phyloP scores from a whole-genome alignment of 2,888 invertebrate genomes.

The Ectemnius lituratus region DNA sequence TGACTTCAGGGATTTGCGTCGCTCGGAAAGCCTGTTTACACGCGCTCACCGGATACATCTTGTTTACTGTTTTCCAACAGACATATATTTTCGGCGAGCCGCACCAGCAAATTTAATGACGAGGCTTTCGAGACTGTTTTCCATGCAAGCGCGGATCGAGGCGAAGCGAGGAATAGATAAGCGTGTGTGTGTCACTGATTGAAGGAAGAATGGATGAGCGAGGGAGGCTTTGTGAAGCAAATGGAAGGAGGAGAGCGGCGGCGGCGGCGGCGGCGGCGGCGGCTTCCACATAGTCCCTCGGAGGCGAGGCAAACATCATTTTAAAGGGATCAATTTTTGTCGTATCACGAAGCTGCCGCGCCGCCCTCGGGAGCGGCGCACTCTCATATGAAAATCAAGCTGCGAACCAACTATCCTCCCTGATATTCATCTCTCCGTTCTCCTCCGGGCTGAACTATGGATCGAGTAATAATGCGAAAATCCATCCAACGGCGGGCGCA shows the following conservation, averaged over 20 bases:
- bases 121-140: no score
- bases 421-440: constrained; percentile 31
- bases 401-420: neutral
- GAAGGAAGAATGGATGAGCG: constrained; percentile 16
- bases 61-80: no score
- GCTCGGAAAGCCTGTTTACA: no score
- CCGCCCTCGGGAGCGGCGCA: neutral
- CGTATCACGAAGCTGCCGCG: constrained; percentile 10
- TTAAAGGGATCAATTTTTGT: constrained; percentile 36
- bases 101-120: no score
- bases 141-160: no score
- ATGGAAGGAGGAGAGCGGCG: constrained; percentile 20
- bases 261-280: neutral
- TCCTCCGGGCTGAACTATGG: no score
- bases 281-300: constrained; percentile 7
- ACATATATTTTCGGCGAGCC: no score
- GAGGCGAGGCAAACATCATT: constrained; percentile 42
- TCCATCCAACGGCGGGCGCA: neutral
- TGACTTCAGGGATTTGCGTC: no score
- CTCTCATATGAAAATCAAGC: constrained; percentile 29
- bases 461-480: constrained; percentile 27
- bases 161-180: no score
- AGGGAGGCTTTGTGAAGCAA: constrained; percentile 43
- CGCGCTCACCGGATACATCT: no score
- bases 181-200: neutral